Evolutionary conservation across 2,888 invertebrate species (phyloP).

Genomic region (Eupithecia vulgata): DNA sequence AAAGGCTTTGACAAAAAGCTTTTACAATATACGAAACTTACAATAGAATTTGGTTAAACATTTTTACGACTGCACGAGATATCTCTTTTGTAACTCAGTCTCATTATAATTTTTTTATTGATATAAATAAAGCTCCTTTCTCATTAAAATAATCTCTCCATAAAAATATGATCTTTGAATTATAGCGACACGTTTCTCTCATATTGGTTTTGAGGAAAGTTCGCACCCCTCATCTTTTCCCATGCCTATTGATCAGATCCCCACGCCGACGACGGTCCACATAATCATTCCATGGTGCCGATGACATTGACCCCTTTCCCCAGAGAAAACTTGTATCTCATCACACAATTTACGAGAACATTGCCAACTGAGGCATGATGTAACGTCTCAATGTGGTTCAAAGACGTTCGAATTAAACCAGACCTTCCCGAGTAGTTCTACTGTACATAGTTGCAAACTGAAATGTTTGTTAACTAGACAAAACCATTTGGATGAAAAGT

Average conservation of each 20-base stretch:
- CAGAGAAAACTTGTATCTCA: conserved; percentile 56
- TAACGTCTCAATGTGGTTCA: conserved; percentile 21
- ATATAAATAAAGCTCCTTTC: no score
- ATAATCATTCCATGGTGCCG: conserved; percentile 44
- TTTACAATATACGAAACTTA: not conserved
- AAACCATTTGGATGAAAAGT: conserved; percentile 27
- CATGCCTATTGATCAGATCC: conserved; percentile 3
- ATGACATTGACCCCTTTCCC: conserved; percentile 70
- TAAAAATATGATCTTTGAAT: not conserved
- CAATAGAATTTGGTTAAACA: not conserved
- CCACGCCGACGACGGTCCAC: conserved; percentile 7
- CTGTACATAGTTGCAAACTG: conserved; percentile 13
- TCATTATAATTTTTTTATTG: no score
- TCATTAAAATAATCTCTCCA: no score
- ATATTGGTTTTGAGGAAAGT: not conserved
- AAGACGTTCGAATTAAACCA: conserved; percentile 27
- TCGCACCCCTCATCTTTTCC: not conserved
- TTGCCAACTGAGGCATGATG: conserved; percentile 33
- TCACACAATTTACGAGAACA: conserved; percentile 44
- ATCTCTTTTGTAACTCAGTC: not conserved
- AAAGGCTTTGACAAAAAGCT: conserved; percentile 62
- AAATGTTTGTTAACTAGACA: conserved; percentile 22
- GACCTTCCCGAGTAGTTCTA: conserved; percentile 15
- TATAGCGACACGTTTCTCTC: not conserved
- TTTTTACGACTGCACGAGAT: not conserved